Evolutionary conservation across 2,797 vertebrate genomes (phyloP), one percentile per base, ranked within the genome.

Genomic region (Acanthurus leucopareius): DNA sequence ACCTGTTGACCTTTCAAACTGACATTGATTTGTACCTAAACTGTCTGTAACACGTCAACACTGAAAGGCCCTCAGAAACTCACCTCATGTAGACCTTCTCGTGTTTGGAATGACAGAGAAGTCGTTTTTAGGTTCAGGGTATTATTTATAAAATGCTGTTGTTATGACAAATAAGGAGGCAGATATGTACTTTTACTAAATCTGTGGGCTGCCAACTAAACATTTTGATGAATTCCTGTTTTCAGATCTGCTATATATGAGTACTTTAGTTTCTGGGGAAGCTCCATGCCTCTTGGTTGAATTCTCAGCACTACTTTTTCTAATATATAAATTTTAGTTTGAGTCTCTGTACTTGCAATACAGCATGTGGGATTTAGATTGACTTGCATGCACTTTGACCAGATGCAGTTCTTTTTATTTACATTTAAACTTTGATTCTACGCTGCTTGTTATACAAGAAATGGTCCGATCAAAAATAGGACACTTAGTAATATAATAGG

Each of bases 151-250:
- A 66, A 52, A 14, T 15, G 62, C 63, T 77, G 52, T 54, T 86
- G 63, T 65, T 25, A 38, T 60, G 56, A 38, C 57, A 71, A 61
- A 68, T 75, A 49, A 73, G 70, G 83, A 69, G 69, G 63, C 78
- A 78, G 57, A 73, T 62, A 47, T 81, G 61, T 87, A 10, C 77
- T 84, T 86, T 82, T 51, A 63, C 64, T 66, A 42, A 38, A 22
- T 66, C 77, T 75, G 73, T n/a, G 25, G 47, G 52, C 28, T 35
- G 47, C 49, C 7, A 17, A 53, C 62, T n/a, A 28, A 47, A 59
- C 70, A 49, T 71, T 79, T 69, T 89, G 75, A 90, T 88, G 68
- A 61, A 88, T 81, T 65, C 54, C 75, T 82, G 61, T 85, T 87
- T 89, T 82, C 14, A 82, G 66, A 77, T 82, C 65, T 80, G 49